Conservation (phyloP, 2,888 invertebrate genomes). For the Dioctria rufipes region DNA sequence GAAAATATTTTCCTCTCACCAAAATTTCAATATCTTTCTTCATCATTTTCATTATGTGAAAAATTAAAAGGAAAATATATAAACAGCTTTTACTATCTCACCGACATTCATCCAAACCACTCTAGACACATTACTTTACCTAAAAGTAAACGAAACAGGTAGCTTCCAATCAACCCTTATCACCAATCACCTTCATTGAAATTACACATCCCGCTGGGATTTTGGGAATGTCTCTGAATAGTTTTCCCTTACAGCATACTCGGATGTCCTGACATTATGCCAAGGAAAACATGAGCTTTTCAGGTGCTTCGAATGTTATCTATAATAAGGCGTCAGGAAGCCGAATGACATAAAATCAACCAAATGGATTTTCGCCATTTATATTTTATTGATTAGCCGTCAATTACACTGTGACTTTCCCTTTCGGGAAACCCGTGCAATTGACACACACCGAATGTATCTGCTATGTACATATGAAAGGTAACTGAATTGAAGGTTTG, state of each 20-base stretch:
- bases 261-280: constrained; percentile 10
- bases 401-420: neutral
- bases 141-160: neutral
- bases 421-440: neutral
- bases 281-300: constrained; percentile 17
- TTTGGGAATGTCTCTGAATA: constrained; percentile 14
- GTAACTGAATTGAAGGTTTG: too few species aligned
- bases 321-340: constrained; percentile 17
- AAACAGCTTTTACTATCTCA: neutral
- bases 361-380: neutral
- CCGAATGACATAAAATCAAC: constrained; percentile 23
- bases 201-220: constrained; percentile 28
- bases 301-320: constrained; percentile 15
- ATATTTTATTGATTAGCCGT: constrained; percentile 23
- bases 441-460: neutral
- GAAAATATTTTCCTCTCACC: too few species aligned
- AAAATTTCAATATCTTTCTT: neutral
- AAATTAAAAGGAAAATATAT: neutral
- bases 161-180: constrained; percentile 37
- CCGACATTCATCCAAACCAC: neutral
- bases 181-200: constrained; percentile 34
- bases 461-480: too few species aligned
- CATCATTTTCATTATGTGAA: neutral
- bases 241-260: neutral
- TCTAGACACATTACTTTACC: neutral